phyloP scores from a whole-genome alignment of 2,113 vertebrate species.

The Pelusios castaneus region DNA sequence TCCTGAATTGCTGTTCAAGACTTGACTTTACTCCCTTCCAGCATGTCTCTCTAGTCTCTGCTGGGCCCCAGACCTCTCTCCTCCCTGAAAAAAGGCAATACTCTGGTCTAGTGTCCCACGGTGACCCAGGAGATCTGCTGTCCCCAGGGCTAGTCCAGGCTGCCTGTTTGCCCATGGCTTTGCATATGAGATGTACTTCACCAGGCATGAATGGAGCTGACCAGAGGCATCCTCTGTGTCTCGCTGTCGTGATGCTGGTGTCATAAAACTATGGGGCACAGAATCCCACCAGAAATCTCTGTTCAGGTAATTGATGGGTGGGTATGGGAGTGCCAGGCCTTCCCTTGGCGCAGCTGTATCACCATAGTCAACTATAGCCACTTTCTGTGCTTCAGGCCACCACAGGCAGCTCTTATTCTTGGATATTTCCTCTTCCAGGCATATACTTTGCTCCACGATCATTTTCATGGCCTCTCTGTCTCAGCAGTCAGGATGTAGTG shows the following conservation, averaged over 20 bases:
- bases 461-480: not conserved
- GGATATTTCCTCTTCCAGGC: not conserved
- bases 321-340: not conserved
- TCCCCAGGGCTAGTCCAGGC: not conserved
- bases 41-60: not conserved
- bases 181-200: no score
- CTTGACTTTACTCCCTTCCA: no score
- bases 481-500: not conserved
- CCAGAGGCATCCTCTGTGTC: no score
- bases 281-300: no score
- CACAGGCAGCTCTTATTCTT: not conserved
- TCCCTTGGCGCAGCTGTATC: no score
- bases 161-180: rapidly evolving
- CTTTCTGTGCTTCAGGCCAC: rapidly evolving
- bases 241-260: no score
- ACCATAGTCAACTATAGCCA: not conserved
- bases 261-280: no score
- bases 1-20: not conserved
- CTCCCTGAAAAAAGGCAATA: no score
- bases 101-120: no score
- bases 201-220: no score
- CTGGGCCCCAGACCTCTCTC: no score
- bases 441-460: not conserved
- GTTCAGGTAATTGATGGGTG: no score
- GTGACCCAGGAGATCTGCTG: not conserved